phyloP scores from a whole-genome alignment of 2,797 vertebrate species.

The Schizopygopsis malacanthus region DNA sequence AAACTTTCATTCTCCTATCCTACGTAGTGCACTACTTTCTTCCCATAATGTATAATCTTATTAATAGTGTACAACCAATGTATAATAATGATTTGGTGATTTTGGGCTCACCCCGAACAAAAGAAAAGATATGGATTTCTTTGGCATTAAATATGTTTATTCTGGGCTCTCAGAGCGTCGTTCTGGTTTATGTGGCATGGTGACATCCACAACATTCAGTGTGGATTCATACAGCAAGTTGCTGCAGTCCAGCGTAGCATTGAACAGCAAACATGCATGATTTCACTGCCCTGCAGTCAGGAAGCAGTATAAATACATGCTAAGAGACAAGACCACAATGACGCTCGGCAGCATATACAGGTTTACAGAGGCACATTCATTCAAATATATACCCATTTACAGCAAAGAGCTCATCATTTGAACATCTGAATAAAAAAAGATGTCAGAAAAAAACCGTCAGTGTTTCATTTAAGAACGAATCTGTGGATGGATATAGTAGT shows the following conservation, averaged over 20 bases:
- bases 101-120: not conserved
- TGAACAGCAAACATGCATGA: conserved; percentile 27
- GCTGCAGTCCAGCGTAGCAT: not conserved
- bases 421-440: not conserved
- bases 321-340: conserved; percentile 11
- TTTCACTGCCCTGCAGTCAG: not conserved
- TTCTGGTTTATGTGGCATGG: not conserved
- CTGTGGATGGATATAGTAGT: not conserved
- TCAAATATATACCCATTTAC: not conserved
- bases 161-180: not conserved
- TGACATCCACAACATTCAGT: not conserved
- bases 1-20: not conserved
- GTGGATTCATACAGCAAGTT: conserved; percentile 4
- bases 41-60: not conserved
- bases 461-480: not conserved
- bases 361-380: conserved; percentile 16
- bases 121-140: not conserved
- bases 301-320: not conserved
- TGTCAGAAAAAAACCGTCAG: not conserved
- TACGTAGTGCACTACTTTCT: not conserved
- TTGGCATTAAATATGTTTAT: conserved; percentile 28
- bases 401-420: not conserved
- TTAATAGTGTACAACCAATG: not conserved
- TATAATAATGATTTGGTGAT: not conserved
- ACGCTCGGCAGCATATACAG: not conserved